Conservation (phyloP, 2,113 vertebrate genomes). For the Girardinichthys multiradiatus region DNA sequence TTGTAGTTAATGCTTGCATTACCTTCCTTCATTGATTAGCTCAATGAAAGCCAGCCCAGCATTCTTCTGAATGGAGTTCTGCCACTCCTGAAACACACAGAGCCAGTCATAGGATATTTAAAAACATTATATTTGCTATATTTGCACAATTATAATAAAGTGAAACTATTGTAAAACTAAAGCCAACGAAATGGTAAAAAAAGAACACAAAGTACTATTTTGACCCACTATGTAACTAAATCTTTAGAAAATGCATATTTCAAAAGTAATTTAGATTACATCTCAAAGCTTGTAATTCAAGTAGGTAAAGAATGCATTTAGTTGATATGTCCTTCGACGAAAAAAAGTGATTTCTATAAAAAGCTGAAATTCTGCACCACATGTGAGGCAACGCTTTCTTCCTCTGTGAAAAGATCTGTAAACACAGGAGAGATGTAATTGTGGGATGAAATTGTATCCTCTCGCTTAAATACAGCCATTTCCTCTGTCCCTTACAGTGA, state of each 20-base stretch:
- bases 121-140: neutral
- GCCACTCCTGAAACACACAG: constrained; percentile 90
- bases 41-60: constrained; percentile 98
- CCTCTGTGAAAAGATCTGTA: constrained; percentile 74
- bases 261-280: constrained; percentile 47
- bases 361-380: constrained; percentile 66
- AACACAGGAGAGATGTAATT: constrained; percentile 79
- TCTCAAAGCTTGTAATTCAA: constrained; percentile 58
- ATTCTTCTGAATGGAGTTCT: constrained; percentile 99
- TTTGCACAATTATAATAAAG: neutral
- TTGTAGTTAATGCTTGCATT: constrained; percentile 48
- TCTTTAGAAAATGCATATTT: constrained; percentile 37
- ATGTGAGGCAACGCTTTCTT: constrained; percentile 61
- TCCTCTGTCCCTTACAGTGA: constrained; percentile 80
- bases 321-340: constrained; percentile 44
- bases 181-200: constrained; percentile 17
- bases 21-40: constrained; percentile 99
- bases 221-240: constrained; percentile 12
- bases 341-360: constrained; percentile 51
- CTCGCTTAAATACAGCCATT: constrained; percentile 79
- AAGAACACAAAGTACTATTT: constrained; percentile 17
- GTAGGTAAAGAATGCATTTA: constrained; percentile 54
- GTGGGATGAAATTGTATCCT: constrained; percentile 80
- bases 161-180: neutral
- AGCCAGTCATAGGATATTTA: neutral